Percentiles rank a stretch among this genome's conserved stretches.
phyloP scores from a whole-genome alignment of 2,888 invertebrate genomes.

The Noctua fimbriata region DNA sequence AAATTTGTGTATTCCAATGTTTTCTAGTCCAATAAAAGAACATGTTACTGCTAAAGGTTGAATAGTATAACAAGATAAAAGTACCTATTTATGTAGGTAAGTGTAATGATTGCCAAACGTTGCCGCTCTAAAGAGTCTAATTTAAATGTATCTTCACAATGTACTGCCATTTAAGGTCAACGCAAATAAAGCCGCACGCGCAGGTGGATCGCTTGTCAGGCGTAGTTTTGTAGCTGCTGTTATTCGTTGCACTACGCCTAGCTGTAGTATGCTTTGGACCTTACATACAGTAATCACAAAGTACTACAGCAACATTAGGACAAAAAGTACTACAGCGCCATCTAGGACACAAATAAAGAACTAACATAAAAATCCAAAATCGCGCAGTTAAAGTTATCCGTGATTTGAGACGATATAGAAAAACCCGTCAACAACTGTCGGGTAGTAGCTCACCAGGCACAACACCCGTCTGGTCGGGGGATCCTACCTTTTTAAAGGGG shows the following conservation, averaged over 20 bases:
- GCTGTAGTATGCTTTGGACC: neutral
- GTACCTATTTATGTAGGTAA: neutral
- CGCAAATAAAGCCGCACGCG: neutral
- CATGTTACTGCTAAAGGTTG: conserved; percentile 25
- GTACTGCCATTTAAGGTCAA: neutral
- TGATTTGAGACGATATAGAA: no score
- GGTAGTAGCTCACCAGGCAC: no score
- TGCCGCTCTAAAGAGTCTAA: neutral
- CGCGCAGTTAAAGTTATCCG: no score
- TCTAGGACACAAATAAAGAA: no score
- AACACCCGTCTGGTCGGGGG: no score
- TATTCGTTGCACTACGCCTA: neutral
- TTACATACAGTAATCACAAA: neutral
- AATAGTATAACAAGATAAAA: neutral
- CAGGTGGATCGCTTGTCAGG: neutral
- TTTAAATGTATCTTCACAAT: neutral
- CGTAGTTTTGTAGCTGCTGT: neutral
- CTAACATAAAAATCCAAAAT: no score
- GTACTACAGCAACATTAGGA: no score
- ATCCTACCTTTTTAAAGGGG: no score
- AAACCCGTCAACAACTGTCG: no score
- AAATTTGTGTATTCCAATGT: neutral
- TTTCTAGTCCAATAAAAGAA: neutral
- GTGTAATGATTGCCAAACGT: neutral
- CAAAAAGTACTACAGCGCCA: no score